Percentiles rank a stretch among this genome's conserved stretches.
Conservation (phyloP, 2,113 vertebrate genomes). For the Polyodon spathula region DNA sequence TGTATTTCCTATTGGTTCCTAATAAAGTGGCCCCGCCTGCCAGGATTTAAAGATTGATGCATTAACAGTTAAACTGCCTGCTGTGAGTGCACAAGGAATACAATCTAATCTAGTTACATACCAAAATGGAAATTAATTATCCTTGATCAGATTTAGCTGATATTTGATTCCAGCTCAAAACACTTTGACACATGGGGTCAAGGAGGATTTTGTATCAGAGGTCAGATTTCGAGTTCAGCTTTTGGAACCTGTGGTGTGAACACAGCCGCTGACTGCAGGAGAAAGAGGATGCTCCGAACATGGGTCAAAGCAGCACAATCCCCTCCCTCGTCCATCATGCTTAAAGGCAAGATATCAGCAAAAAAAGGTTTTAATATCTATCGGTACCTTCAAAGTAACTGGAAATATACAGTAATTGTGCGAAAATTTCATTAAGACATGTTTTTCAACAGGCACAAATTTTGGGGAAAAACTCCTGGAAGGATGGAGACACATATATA, state of each 20-base stretch:
- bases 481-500: too few relatives aligned
- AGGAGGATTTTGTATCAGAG: not conserved
- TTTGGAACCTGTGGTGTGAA: not conserved
- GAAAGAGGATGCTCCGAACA: not conserved
- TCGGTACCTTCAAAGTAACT: conserved; percentile 36
- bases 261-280: not conserved
- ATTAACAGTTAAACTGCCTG: not conserved
- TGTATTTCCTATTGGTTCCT: too few relatives aligned
- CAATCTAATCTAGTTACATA: conserved; percentile 3
- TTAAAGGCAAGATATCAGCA: conserved; percentile 38
- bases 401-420: conserved; percentile 19
- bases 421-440: conserved; percentile 16
- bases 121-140: conserved; percentile 8
- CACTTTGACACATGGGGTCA: conserved; percentile 7
- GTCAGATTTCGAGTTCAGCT: not conserved
- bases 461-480: not conserved
- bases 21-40: too few relatives aligned
- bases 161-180: conserved; percentile 1
- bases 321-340: conserved; percentile 22
- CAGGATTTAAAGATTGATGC: too few relatives aligned
- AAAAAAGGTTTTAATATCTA: conserved; percentile 36
- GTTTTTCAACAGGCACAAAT: conserved; percentile 10
- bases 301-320: not conserved
- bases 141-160: conserved; percentile 13
- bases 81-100: not conserved